Conservation (phyloP, 2,113 vertebrate species). For the Kobus ellipsiprymnus region DNA sequence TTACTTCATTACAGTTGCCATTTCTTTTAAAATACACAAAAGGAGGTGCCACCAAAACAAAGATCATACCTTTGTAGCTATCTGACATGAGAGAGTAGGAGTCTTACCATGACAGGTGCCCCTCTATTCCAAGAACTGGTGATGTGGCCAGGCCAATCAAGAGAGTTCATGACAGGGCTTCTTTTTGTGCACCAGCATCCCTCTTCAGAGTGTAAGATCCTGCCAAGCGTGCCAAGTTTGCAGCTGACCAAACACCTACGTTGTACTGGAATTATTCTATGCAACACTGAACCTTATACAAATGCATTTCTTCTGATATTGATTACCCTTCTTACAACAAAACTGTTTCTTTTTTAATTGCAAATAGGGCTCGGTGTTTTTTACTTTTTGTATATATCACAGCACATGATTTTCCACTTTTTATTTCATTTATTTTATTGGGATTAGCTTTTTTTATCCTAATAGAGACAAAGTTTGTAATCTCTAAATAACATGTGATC, state of each 20-base stretch:
- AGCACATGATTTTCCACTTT: constrained; percentile 68
- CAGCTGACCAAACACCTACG: constrained; percentile 82
- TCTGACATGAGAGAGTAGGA: constrained; percentile 25
- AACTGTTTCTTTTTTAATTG: constrained; percentile 72
- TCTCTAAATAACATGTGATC: constrained; percentile 68
- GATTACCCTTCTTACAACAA: constrained; percentile 78
- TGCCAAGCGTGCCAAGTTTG: constrained; percentile 86
- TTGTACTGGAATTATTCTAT: constrained; percentile 94
- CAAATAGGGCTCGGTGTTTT: constrained; percentile 78
- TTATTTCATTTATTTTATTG: constrained; percentile 79
- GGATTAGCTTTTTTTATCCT: constrained; percentile 73
- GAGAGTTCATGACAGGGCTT: constrained; percentile 8
- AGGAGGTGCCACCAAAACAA: constrained; percentile 20
- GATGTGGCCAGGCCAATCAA: background rate
- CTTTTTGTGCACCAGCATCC: constrained; percentile 42
- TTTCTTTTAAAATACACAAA: background rate
- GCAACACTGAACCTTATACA: constrained; percentile 89
- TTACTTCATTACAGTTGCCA: background rate
- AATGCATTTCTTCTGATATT: constrained; percentile 82
- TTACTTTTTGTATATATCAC: constrained; percentile 85
- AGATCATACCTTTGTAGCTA: background rate
- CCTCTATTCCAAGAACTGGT: background rate
- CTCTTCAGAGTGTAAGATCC: constrained; percentile 65
- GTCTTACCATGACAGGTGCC: background rate
- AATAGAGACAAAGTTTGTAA: constrained; percentile 65